Evolutionary conservation across 1,140 invertebrate genomes (phyloP).

Genomic region (Antheraea mylitta): DNA sequence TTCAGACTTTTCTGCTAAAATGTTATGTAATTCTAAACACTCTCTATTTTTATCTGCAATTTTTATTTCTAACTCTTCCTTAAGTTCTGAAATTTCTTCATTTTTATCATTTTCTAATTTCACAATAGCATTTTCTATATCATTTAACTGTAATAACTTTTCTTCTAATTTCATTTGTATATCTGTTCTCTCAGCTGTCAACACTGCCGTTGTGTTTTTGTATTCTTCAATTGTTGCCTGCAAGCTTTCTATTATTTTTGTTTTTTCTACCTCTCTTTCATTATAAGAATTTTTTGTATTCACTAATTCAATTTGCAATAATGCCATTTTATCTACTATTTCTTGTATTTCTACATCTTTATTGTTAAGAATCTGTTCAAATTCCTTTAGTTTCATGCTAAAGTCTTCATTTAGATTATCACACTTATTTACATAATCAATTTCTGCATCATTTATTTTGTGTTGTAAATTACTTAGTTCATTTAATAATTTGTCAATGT

Average conservation of each 20-base stretch:
- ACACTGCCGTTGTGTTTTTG: constrained; percentile 19
- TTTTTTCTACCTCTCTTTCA: constrained; percentile 21
- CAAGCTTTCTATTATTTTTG: constrained; percentile 24
- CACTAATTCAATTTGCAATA: constrained; percentile 39
- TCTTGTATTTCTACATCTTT: constrained; percentile 51
- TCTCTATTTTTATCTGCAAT: constrained; percentile 31
- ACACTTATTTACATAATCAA: constrained; percentile 35
- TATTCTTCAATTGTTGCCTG: constrained; percentile 21
- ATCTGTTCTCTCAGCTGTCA: constrained; percentile 18
- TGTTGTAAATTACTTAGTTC: constrained; percentile 48
- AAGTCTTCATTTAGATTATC: constrained; percentile 39
- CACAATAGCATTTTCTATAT: constrained; percentile 24
- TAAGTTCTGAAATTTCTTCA: constrained; percentile 28
- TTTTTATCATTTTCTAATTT: constrained; percentile 16
- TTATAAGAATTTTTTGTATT: constrained; percentile 36
- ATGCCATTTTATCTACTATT: constrained; percentile 35
- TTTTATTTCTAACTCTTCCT: constrained; percentile 26
- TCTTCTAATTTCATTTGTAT: constrained; percentile 19
- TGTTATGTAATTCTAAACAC: constrained; percentile 23
- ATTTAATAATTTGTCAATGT: constrained; percentile 42
- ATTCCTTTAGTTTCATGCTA: constrained; percentile 37
- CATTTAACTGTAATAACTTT: constrained; percentile 26
- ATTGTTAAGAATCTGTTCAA: constrained; percentile 31
- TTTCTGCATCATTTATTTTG: constrained; percentile 43
- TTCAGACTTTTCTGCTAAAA: constrained; percentile 25